Evolutionary conservation across 2,113 vertebrate species (phyloP).

Genomic region (Myodes glareolus): DNA sequence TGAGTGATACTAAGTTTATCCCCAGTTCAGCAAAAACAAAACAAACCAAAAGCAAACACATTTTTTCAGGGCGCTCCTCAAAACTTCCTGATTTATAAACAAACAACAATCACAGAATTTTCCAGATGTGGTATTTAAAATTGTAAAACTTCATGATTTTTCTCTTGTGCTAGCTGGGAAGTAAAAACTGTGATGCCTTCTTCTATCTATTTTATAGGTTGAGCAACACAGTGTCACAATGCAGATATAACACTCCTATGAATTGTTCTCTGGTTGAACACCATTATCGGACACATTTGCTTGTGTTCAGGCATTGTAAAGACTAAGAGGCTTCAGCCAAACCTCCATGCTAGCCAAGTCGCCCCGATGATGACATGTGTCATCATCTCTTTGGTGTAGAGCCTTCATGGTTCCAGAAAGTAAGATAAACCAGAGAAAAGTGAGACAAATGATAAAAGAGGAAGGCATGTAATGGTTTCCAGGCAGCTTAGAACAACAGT

Average conservation of each 20-base stretch:
- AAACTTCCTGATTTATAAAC: background rate
- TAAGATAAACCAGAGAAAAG: constrained; percentile 24
- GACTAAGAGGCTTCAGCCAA: constrained; percentile 36
- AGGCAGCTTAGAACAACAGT: background rate
- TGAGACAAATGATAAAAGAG: constrained; percentile 11
- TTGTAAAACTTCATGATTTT: background rate
- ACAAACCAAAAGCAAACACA: background rate
- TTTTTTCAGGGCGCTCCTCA: no score
- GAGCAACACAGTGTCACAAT: background rate
- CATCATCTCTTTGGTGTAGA: constrained; percentile 20
- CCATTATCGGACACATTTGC: background rate
- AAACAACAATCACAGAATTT: background rate
- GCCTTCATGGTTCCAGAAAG: constrained; percentile 33
- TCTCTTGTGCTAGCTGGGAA: background rate
- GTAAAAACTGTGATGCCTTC: constrained; percentile 27
- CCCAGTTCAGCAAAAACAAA: background rate
- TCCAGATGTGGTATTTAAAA: background rate
- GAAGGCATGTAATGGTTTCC: background rate
- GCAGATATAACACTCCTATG: background rate
- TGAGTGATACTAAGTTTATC: background rate
- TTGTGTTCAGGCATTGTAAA: constrained; percentile 20
- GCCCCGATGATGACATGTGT: background rate
- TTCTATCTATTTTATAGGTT: background rate
- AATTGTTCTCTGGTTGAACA: constrained; percentile 29
- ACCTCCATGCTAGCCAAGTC: background rate